Base-by-base conservation (phyloP, 2,888 invertebrate species). In the Sesamia inferens region DNA sequence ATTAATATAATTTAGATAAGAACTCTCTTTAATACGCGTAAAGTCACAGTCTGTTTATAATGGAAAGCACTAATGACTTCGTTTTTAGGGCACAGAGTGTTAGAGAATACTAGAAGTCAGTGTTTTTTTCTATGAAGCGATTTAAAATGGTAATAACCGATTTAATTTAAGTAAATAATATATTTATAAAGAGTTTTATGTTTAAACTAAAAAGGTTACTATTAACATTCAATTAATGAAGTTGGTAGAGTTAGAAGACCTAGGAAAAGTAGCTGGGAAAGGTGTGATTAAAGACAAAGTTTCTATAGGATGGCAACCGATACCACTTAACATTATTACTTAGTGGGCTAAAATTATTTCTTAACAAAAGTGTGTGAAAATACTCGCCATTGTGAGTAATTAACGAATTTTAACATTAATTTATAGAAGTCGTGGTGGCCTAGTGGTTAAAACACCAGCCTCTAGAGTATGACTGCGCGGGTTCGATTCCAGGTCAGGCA, bases 11-110 rank as follows among this genome's bases (percentile, higher is more conserved):
- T 82, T 78, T 67, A 80, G 78, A 80, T 80, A 79, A 79, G 68
- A 74, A 42, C 47, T 42, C 31, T 31, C 31, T 31, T 31, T 31
- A 31, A 31, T 31, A 31, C 69, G 55, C 48, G 42, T 68, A 24
- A 59, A 75, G 84, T 86, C 84, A 85, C 84, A 86, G 62, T 86
- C 86, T 82, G 67, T 19, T 82, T 75, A n/a, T 59, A 82, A 78
- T 71, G 68, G 79, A 84, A 85, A 85, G 71, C 70, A 81, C 61
- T 68, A 63, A 63, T 69, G 16, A 39, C 47, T 63, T 22, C 11
- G 65, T 76, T 77, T 79, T 68, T 74, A 73, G 84, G 61, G 73
- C 78, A 75, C 16, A 65, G 14, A 22, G 44, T 58, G 54, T 55
- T 59, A 13, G 64, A 78, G 39, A 59, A 58, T 63, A 24, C 7